Evolutionary conservation across 92 coral and sea anemone genomes (phyloP).

Genomic region (Montipora capitata): DNA sequence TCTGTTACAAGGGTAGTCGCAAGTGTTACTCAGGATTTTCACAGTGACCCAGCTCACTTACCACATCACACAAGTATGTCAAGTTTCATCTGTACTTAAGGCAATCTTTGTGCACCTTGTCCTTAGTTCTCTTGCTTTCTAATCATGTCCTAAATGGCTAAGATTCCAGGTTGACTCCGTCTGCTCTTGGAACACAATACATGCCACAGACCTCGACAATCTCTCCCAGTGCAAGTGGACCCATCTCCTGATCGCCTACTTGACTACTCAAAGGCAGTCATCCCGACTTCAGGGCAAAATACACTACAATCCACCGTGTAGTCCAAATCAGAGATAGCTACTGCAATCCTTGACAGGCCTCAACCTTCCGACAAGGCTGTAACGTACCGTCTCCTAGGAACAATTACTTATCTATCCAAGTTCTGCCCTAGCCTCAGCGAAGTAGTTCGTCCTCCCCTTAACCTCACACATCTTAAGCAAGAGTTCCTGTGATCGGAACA

Average conservation of each 20-base stretch:
- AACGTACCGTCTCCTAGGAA: slow-evolving; percentile 63
- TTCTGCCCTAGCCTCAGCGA: no score
- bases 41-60: slow-evolving; percentile 8
- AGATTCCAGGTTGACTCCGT: no score
- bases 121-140: slow-evolving; percentile 44
- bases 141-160: slow-evolving; percentile 28
- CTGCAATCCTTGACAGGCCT: slow-evolving; percentile 64
- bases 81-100: slow-evolving; percentile 64
- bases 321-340: no score
- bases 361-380: slow-evolving; percentile 77
- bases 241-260: slow-evolving; percentile 11
- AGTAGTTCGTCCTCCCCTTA: no score
- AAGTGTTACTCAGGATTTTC: slow-evolving; percentile 16
- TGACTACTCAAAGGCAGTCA: not conserved
- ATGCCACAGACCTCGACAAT: slow-evolving; percentile 77
- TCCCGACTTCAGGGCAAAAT: slow-evolving; percentile 6
- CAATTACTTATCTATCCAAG: slow-evolving; percentile 63
- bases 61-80: slow-evolving; percentile 57
- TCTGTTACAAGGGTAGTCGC: slow-evolving; percentile 39
- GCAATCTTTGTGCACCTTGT: slow-evolving; percentile 72
- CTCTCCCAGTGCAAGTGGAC: slow-evolving; percentile 35
- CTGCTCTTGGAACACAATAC: slow-evolving; percentile 79
- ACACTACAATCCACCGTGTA: slow-evolving; percentile 38
- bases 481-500: no score
- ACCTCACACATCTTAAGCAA: no score